Evolutionary conservation across 2,888 invertebrate genomes (phyloP).

Genomic region (Pediacus dermestoides): DNA sequence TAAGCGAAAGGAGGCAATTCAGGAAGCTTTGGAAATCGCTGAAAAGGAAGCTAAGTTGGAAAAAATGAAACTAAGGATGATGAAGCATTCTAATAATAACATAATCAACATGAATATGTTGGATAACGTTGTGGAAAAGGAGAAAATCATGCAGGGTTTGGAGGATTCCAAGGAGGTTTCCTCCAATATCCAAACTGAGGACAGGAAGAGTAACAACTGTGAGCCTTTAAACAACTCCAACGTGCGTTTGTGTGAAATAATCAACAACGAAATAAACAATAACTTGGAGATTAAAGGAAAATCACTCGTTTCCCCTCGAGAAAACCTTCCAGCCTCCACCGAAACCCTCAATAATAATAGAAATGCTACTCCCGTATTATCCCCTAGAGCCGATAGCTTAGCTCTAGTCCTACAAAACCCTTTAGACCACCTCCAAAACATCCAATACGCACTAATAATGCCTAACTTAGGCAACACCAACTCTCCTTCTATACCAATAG

Average conservation of each 20-base stretch:
- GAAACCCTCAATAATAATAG: constrained; percentile 8
- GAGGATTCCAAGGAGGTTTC: constrained; percentile 14
- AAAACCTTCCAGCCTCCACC: constrained; percentile 4
- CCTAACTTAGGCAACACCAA: constrained; percentile 41
- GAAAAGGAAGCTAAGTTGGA: constrained; percentile 61
- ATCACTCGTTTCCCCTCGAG: constrained; percentile 11
- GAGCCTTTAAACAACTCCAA: constrained; percentile 25
- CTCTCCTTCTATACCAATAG: constrained; percentile 41
- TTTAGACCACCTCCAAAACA: constrained; percentile 49
- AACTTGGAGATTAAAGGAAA: constrained; percentile 24
- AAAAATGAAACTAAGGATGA: constrained; percentile 36
- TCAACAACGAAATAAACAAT: constrained; percentile 31
- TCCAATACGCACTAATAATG: constrained; percentile 61
- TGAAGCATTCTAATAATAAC: constrained; percentile 33
- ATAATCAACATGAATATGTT: constrained; percentile 23
- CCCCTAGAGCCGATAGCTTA: constrained; percentile 40
- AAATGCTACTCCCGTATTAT: constrained; percentile 17
- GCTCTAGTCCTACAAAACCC: constrained; percentile 49
- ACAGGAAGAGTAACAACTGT: constrained; percentile 15
- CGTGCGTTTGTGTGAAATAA: constrained; percentile 16
- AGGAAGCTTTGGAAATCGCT: constrained; percentile 72
- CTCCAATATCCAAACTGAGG: constrained; percentile 15
- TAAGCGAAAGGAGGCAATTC: constrained; percentile 70
- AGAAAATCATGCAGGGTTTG: constrained; percentile 23
- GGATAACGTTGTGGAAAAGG: constrained; percentile 41